phyloP scores from a whole-genome alignment of 1,140 invertebrate species.

The Camponotus floridanus region DNA sequence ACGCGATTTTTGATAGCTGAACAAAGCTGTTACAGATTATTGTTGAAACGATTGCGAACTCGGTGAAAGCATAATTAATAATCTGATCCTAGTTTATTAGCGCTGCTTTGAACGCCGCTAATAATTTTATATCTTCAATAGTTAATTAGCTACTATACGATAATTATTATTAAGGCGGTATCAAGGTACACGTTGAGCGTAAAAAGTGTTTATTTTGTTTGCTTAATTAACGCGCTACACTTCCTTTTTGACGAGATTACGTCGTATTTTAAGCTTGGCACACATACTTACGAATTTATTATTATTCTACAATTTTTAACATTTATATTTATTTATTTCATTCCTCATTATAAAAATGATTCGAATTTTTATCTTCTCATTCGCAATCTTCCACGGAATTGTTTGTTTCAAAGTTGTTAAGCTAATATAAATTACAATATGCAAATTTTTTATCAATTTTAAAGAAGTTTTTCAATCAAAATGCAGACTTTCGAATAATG shows the following conservation, averaged over 20 bases:
- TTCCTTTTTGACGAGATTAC: slow-evolving; percentile 13
- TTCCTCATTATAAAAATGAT: background rate
- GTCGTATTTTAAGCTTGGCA: background rate
- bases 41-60: slow-evolving; percentile 38
- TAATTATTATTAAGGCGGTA: slow-evolving; percentile 55
- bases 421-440: background rate
- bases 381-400: background rate
- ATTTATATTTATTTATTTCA: background rate
- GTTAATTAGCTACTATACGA: slow-evolving; percentile 47
- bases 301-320: background rate
- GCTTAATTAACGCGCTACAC: slow-evolving; percentile 22
- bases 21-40: slow-evolving; percentile 1
- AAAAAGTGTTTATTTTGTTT: slow-evolving; percentile 55
- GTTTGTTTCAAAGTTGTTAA: slow-evolving; percentile 1
- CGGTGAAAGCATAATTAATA: slow-evolving; percentile 53
- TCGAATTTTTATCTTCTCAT: background rate
- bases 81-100: slow-evolving; percentile 51
- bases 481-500: background rate
- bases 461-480: background rate
- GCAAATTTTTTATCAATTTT: background rate
- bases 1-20: slow-evolving; percentile 17
- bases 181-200: slow-evolving; percentile 31
- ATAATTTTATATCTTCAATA: slow-evolving; percentile 33
- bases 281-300: too few species aligned
- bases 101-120: background rate